phyloP scores from a whole-genome alignment of 2,113 vertebrate species.

The Scatophagus argus region DNA sequence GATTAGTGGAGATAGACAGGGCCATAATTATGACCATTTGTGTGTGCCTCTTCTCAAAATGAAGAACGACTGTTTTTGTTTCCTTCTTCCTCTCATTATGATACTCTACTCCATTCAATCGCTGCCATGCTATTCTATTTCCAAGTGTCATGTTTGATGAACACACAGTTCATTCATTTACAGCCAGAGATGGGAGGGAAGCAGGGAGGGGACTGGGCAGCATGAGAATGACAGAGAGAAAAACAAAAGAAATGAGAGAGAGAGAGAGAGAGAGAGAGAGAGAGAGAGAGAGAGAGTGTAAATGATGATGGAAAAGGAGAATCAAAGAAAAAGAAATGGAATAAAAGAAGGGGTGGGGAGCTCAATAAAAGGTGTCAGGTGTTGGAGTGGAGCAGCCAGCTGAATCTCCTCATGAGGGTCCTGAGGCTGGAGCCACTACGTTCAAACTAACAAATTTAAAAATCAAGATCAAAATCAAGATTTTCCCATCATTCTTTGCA shows the following conservation, averaged over 20 bases:
- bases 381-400: conserved; percentile 5
- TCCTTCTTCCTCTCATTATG: conserved; percentile 57
- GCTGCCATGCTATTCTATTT: conserved; percentile 61
- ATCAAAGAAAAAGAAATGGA: conserved; percentile 9
- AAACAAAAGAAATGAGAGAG: conserved; percentile 44
- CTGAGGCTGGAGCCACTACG: conserved; percentile 30
- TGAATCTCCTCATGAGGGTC: conserved; percentile 38
- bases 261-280: conserved; percentile 10
- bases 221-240: conserved; percentile 8
- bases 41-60: conserved; percentile 52
- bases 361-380: conserved; percentile 1
- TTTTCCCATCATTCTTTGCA: conserved; percentile 28
- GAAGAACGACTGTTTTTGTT: conserved; percentile 54
- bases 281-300: conserved; percentile 25
- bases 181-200: conserved; percentile 24
- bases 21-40: conserved; percentile 53
- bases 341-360: conserved; percentile 7
- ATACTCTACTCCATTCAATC: conserved; percentile 57
- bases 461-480: too few relatives aligned
- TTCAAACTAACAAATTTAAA: conserved; percentile 39
- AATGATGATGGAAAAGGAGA: conserved; percentile 1
- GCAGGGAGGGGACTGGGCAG: not conserved
- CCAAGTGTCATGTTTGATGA: conserved; percentile 74
- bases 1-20: conserved; percentile 46
- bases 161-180: conserved; percentile 65